Conservation (phyloP, 2,797 vertebrate species). For the Pelobates cultripes region DNA sequence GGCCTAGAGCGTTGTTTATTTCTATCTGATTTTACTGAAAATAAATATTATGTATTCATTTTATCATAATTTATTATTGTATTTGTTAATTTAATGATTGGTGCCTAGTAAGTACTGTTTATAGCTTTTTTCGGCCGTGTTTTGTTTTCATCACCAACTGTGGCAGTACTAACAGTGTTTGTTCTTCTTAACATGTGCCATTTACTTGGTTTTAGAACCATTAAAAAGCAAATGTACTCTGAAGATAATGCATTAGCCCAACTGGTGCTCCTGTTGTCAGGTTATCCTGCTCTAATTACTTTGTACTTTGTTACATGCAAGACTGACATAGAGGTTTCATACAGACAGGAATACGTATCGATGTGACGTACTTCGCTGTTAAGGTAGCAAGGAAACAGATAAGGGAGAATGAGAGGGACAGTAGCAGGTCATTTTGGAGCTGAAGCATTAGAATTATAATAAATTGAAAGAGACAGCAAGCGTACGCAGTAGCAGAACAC, state of each 20-base stretch:
- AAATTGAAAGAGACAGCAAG: constrained; percentile 26
- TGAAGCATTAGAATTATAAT: not conserved
- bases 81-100: no score
- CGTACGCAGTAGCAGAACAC: constrained; percentile 4
- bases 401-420: constrained; percentile 27
- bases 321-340: constrained; percentile 22
- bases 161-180: no score
- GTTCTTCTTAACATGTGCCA: no score
- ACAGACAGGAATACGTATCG: constrained; percentile 24
- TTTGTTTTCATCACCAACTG: no score
- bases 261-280: constrained; percentile 6
- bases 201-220: not conserved
- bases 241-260: constrained; percentile 14
- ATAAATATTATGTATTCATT: no score
- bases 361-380: constrained; percentile 34
- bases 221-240: not conserved
- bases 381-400: constrained; percentile 16
- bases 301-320: constrained; percentile 32
- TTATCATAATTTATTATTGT: no score
- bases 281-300: constrained; percentile 38
- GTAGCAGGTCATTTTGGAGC: constrained; percentile 23
- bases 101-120: no score
- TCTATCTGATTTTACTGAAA: no score
- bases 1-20: no score
- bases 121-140: no score